These are phyloP conservation scores for Leucophora obtusa DNA, from an alignment of 2,888 invertebrate species.

Conservation along the genomic window DNA sequence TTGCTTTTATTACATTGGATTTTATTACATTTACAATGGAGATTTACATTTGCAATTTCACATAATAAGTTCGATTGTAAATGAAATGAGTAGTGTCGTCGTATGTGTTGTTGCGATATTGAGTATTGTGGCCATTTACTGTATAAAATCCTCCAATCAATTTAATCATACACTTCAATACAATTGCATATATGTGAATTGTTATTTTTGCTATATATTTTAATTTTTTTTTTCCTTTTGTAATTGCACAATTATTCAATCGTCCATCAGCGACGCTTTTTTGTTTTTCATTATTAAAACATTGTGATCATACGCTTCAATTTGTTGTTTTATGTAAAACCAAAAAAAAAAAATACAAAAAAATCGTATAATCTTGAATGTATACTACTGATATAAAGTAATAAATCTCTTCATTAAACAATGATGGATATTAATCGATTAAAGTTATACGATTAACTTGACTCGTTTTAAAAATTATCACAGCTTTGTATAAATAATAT, in stretches of 20 bases:
- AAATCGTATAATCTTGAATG: background rate
- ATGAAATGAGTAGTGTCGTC: constrained; percentile 30
- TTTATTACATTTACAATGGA: constrained; percentile 24
- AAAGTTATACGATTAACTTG: background rate
- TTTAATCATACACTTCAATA: constrained; percentile 62
- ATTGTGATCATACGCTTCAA: constrained; percentile 39
- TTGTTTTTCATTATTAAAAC: constrained; percentile 42
- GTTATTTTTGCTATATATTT: constrained; percentile 1
- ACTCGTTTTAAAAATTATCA: background rate
- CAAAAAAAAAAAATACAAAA: background rate
- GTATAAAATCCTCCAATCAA: constrained; percentile 59
- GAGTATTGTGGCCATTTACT: constrained; percentile 54
- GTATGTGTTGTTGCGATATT: background rate
- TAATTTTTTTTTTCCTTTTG: background rate
- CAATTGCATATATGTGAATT: constrained; percentile 23
- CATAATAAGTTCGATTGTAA: constrained; percentile 8
- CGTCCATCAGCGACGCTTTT: constrained; percentile 13
- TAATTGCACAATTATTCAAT: constrained; percentile 5
- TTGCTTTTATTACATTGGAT: constrained; percentile 56
- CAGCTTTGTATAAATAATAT: background rate
- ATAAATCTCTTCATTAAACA: background rate
- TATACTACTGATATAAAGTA: background rate
- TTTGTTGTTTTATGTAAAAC: background rate
- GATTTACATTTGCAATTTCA: constrained; percentile 7
- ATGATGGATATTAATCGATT: background rate